Base-by-base conservation (phyloP, 2,113 vertebrate genomes). In the Heptranchias perlo region DNA sequence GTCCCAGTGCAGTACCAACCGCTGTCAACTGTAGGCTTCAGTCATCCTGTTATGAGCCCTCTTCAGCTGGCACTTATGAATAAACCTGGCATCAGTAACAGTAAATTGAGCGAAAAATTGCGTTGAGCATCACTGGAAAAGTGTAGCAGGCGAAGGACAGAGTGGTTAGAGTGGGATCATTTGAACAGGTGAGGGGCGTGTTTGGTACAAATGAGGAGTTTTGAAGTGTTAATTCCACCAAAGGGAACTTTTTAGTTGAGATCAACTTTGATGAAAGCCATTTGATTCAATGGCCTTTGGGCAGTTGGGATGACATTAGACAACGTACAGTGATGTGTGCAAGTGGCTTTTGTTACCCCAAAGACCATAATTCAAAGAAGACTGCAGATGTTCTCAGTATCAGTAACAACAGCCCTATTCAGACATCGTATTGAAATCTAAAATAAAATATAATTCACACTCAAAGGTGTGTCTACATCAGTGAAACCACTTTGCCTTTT, bases 391-490 rank as follows among this genome's bases (percentile, higher is more conserved):
- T 93, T 93, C 58, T 62, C 89, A 39, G 54, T 92, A 58, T 92
- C 58, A 39, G 89, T 64, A 62, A 93, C 54, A 93, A 92, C 31
- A 61, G 54, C 52, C 35, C 87, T 4, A 92, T 92, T 92, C 52
- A 92, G 8, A 18, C 52, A 54, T 8, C 18, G 35, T 58, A n/a
- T 44, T 62, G 54, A 92, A 92, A 92, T 93, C 89, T 21, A 44
- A 62, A 62, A 93, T n/a, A 39, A 93, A 93, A 93, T 64, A 39
- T 93, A 62, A 93, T 93, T 44, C 89, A 64, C 89, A 93, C 58
- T 93, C 58, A 62, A 62, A 62, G n/a, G 64, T 62, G 23, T 16
- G 61, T 93, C 58, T 3, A 39, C 58, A 62, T 64, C 87, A 92
- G 87, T 13, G 52, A 92, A 92, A 58, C 87, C n/a, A 2, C 35